A percentile compares a stretch with the other conserved stretches of the same genome.
These are phyloP conservation scores for Hippocampus barbouri DNA, from an alignment of 2,113 vertebrate species.

Conservation along the genomic window DNA sequence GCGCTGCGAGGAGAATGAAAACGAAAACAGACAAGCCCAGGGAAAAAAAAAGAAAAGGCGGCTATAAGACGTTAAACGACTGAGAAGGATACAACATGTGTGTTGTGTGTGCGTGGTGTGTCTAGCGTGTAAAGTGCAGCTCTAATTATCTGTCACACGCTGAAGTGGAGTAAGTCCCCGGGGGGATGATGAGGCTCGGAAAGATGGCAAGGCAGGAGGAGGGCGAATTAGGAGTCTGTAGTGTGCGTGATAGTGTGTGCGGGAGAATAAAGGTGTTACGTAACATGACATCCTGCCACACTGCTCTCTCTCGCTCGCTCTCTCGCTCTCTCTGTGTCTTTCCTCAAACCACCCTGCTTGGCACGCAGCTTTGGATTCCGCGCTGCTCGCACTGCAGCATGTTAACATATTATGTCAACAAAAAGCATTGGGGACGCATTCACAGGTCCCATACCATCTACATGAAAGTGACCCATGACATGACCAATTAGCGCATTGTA, in stretches of 20 bases:
- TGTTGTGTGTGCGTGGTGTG: background rate
- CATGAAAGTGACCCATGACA: background rate
- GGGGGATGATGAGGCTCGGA: conserved; percentile 15
- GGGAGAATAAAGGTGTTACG: conserved; percentile 26
- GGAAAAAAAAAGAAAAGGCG: conserved; percentile 24
- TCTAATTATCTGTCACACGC: conserved; percentile 60
- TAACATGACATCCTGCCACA: conserved; percentile 11
- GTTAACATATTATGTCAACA: background rate
- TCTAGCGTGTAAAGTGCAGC: conserved; percentile 18
- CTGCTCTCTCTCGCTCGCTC: background rate
- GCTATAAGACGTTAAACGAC: conserved; percentile 43
- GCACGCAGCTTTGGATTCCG: background rate
- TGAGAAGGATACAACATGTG: conserved; percentile 11
- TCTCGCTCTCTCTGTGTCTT: background rate
- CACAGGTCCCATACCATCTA: background rate
- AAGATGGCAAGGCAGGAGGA: conserved; percentile 4
- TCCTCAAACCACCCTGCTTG: background rate
- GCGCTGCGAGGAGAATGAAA: conserved; percentile 2
- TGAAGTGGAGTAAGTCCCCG: conserved; percentile 54
- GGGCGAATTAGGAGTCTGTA: conserved; percentile 3
- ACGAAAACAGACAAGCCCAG: conserved; percentile 19
- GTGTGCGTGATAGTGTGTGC: background rate
- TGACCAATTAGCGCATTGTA: no score
- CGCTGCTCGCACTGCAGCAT: background rate
- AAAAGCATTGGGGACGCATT: background rate